These are phyloP conservation scores for Eulithis testata DNA, from an alignment of 2,888 invertebrate genomes.

Conservation along the genomic window DNA sequence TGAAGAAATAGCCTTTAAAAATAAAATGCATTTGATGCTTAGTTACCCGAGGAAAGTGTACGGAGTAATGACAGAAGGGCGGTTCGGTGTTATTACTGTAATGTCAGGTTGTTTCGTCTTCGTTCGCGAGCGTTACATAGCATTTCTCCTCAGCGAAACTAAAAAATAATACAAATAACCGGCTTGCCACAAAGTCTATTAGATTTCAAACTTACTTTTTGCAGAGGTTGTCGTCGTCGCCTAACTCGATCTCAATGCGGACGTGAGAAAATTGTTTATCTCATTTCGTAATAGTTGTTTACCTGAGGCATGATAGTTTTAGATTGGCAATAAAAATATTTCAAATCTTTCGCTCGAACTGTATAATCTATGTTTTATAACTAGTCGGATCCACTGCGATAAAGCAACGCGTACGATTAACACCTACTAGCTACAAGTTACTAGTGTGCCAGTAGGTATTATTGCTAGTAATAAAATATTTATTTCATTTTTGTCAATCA, in stretches of 20 bases:
- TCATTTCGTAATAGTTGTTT: conserved; percentile 70
- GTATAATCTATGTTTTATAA: background rate
- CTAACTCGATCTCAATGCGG: conserved; percentile 78
- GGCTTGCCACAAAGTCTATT: conserved; percentile 81
- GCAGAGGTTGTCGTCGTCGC: conserved; percentile 77
- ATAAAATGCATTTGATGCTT: conserved; percentile 66
- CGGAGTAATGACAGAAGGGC: conserved; percentile 80
- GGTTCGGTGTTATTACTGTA: conserved; percentile 79
- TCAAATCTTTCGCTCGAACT: background rate
- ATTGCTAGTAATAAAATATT: no score
- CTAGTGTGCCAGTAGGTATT: no score
- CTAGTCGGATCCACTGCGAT: background rate
- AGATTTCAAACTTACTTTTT: conserved; percentile 81
- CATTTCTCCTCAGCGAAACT: conserved; percentile 73
- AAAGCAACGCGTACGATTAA: background rate
- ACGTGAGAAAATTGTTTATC: conserved; percentile 79
- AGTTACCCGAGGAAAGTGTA: conserved; percentile 74
- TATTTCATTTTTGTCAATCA: no score
- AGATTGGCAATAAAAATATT: conserved; percentile 43
- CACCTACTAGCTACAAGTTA: no score
- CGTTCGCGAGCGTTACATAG: conserved; percentile 78
- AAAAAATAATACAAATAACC: conserved; percentile 80
- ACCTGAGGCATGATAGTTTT: conserved; percentile 58
- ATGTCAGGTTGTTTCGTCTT: conserved; percentile 77
- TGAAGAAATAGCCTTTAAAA: conserved; percentile 61